phyloP scores from a whole-genome alignment of 2,888 invertebrate genomes.

The Xanthostigma xanthostigma region DNA sequence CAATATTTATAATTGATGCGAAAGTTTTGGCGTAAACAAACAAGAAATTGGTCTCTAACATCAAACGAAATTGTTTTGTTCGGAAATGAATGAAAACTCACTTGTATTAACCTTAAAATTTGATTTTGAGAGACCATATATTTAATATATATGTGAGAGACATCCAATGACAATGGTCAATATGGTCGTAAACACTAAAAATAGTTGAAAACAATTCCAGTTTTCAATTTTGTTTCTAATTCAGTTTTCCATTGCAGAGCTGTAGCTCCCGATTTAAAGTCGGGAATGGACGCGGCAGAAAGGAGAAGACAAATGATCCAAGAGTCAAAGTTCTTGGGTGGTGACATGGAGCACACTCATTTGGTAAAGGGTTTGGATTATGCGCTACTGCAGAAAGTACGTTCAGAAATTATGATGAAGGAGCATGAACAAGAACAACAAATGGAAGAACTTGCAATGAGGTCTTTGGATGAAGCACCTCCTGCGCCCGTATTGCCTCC shows the following conservation, averaged over 20 bases:
- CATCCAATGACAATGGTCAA: too few relatives aligned
- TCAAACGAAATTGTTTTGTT: too few relatives aligned
- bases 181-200: too few relatives aligned
- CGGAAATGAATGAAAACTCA: too few relatives aligned
- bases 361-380: conserved; percentile 96
- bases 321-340: conserved; percentile 99
- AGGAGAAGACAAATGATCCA: conserved; percentile 87
- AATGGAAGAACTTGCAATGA: conserved; percentile 55
- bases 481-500: neutral
- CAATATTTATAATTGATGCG: too few relatives aligned
- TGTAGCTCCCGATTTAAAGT: conserved; percentile 91
- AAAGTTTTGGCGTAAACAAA: too few relatives aligned
- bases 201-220: too few relatives aligned
- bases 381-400: conserved; percentile 80
- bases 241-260: conserved; percentile 37
- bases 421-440: conserved; percentile 75
- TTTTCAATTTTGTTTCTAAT: too few relatives aligned
- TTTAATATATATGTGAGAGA: too few relatives aligned
- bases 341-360: conserved; percentile 99
- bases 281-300: conserved; percentile 89
- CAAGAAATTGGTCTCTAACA: too few relatives aligned
- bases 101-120: too few relatives aligned
- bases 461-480: conserved; percentile 31
- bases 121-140: too few relatives aligned
- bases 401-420: conserved; percentile 73